phyloP scores from a whole-genome alignment of 37 sponge, comb jelly and placozoan genomes.

The Cladorhizidae sp. region DNA sequence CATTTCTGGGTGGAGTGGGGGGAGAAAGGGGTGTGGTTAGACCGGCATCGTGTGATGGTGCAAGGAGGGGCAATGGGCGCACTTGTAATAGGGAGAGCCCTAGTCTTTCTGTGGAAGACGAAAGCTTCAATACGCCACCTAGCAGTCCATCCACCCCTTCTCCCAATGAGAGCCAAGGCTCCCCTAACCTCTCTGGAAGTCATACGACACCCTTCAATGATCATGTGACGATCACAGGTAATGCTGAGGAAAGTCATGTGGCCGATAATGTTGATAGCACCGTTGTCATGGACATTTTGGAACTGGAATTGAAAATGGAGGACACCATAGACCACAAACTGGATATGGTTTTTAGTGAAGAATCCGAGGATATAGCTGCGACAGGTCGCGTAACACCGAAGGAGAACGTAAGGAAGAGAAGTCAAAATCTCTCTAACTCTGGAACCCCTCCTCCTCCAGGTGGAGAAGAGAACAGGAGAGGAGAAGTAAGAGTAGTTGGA shows the following conservation, averaged over 20 bases:
- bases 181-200: neutral
- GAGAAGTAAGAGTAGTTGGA: neutral
- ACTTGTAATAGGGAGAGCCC: neutral
- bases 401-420: neutral
- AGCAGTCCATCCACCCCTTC: slow-evolving; percentile 3
- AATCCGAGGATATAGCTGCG: neutral
- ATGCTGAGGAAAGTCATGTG: neutral
- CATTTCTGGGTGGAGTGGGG: too few species aligned
- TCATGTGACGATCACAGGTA: slow-evolving; percentile 14
- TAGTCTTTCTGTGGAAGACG: slow-evolving; percentile 21
- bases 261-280: neutral
- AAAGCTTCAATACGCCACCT: slow-evolving; percentile 47
- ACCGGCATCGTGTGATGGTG: too few species aligned
- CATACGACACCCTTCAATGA: neutral
- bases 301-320: neutral
- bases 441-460: neutral
- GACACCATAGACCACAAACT: neutral
- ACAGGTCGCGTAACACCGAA: neutral
- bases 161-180: neutral
- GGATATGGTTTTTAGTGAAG: neutral
- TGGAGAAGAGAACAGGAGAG: neutral
- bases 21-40: too few species aligned
- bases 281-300: neutral
- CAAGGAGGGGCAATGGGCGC: neutral
- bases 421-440: neutral